Conservation (phyloP, 1,140 invertebrate species). For the Sitophilus oryzae region DNA sequence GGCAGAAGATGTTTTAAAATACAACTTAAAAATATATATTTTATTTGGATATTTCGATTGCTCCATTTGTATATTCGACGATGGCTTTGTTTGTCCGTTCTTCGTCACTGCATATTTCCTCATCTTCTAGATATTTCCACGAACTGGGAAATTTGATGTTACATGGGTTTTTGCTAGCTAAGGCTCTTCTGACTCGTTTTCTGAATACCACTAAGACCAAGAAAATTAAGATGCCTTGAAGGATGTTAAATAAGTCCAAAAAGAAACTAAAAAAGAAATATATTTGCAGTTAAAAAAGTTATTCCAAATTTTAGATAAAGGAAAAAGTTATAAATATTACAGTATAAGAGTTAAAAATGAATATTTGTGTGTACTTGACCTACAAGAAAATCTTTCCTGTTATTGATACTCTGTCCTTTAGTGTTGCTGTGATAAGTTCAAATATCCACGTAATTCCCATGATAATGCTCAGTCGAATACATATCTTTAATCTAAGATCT, state of each 20-base stretch:
- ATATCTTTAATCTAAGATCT: constrained; percentile 57
- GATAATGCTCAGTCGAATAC: constrained; percentile 61
- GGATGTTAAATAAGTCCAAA: constrained; percentile 56
- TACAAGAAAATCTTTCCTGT: constrained; percentile 12
- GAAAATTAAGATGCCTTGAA: constrained; percentile 64
- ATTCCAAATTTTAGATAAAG: no score
- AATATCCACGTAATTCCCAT: constrained; percentile 72
- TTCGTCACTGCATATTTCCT: constrained; percentile 26
- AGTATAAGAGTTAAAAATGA: no score
- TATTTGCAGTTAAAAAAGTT: no score
- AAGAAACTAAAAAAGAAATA: constrained; percentile 50
- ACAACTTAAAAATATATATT: no score
- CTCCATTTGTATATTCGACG: background rate
- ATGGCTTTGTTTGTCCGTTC: background rate
- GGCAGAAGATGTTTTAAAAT: no score
- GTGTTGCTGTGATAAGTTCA: constrained; percentile 43
- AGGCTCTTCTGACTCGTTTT: constrained; percentile 52
- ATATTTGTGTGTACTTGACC: background rate
- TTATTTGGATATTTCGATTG: no score
- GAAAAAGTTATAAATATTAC: no score
- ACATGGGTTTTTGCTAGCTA: constrained; percentile 45
- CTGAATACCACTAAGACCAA: constrained; percentile 54
- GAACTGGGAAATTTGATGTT: constrained; percentile 43
- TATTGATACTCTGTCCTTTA: constrained; percentile 2
- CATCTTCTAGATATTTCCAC: constrained; percentile 45